Percentiles rank a stretch among this genome's conserved stretches.
phyloP scores from a whole-genome alignment of 2,113 vertebrate species.

The Peucedramus taeniatus region DNA sequence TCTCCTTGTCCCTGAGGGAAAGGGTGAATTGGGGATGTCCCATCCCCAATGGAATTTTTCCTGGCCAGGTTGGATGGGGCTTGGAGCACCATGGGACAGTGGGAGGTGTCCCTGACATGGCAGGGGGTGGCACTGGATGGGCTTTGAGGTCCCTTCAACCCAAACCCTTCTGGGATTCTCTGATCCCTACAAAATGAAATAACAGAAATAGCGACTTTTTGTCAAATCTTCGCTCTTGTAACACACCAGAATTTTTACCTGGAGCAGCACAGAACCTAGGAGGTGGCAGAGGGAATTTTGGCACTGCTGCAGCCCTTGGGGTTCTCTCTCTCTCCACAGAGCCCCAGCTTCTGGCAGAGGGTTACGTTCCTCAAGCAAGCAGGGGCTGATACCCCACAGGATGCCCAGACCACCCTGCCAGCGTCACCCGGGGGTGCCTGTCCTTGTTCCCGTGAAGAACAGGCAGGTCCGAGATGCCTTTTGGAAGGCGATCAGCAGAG shows the following conservation, averaged over 20 bases:
- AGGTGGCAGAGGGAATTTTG: not conserved
- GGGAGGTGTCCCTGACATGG: not conserved
- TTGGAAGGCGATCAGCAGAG: slow-evolving; percentile 38
- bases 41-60: not conserved
- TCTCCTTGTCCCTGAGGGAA: not conserved
- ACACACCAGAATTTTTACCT: not conserved
- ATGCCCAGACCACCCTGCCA: not conserved
- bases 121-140: not conserved
- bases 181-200: not conserved
- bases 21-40: not conserved
- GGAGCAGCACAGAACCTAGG: not conserved
- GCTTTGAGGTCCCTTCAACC: not conserved
- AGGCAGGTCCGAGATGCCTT: not conserved
- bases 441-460: accelerated
- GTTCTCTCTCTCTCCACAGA: not conserved
- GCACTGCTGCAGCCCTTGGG: no score
- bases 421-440: no score
- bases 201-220: not conserved
- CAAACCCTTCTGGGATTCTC: no score
- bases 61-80: accelerated
- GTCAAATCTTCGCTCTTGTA: not conserved
- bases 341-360: not conserved
- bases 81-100: not conserved
- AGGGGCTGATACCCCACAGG: not conserved
- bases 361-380: not conserved